Conservation (phyloP, 2,113 vertebrate species). For the Rhegmatorhina hoffmannsi region DNA sequence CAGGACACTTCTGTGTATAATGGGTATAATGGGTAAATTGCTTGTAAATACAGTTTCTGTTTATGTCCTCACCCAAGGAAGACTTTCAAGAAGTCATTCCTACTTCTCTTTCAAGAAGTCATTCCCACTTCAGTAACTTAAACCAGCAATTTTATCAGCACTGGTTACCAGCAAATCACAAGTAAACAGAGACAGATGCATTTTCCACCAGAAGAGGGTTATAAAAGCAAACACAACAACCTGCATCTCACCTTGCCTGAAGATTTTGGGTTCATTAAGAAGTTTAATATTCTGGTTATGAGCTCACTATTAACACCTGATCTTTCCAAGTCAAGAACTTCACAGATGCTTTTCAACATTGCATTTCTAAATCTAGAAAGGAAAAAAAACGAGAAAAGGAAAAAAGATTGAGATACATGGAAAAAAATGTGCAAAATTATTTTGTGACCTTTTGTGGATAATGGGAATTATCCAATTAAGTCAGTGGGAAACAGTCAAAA, state of each 20-base stretch:
- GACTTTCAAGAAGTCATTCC: neutral
- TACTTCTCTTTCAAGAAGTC: neutral
- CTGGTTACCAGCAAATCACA: neutral
- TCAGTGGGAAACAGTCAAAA: neutral
- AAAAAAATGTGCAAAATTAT: neutral
- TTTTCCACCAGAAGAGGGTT: neutral
- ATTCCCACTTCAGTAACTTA: neutral
- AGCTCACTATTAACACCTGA: conserved; percentile 89
- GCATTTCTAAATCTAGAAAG: conserved; percentile 75
- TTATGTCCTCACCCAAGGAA: neutral
- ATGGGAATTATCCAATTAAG: neutral
- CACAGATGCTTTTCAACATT: conserved; percentile 89
- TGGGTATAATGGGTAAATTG: rapidly evolving
- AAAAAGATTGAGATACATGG: neutral
- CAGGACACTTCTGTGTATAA: neutral
- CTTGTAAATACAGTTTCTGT: neutral
- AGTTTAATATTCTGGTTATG: conserved; percentile 89
- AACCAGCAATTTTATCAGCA: neutral
- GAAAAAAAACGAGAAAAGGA: rapidly evolving
- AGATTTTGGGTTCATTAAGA: conserved; percentile 88
- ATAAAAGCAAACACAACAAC: neutral
- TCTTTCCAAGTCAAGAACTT: conserved; percentile 92
- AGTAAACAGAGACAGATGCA: neutral
- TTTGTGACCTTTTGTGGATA: neutral
- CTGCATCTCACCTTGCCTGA: conserved; percentile 87